phyloP scores from a whole-genome alignment of 2,888 invertebrate species.

The Drosophila ochracea region DNA sequence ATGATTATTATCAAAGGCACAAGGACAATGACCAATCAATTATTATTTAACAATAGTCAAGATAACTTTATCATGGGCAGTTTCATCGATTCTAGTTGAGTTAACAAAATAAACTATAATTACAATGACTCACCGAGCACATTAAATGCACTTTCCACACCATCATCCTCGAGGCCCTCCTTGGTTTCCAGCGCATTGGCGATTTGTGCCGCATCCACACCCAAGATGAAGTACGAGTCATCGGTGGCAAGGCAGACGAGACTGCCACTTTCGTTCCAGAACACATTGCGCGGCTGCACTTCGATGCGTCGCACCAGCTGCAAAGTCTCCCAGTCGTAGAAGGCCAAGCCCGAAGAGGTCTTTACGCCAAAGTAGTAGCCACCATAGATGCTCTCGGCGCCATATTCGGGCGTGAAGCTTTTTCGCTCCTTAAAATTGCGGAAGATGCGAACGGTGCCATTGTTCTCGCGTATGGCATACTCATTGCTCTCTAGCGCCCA shows the following conservation, averaged over 20 bases:
- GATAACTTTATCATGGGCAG: neutral
- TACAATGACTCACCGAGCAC: constrained; percentile 86
- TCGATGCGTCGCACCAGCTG: constrained; percentile 97
- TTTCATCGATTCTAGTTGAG: neutral
- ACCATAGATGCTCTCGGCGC: constrained; percentile 98
- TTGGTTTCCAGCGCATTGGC: constrained; percentile 91
- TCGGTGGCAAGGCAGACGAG: constrained; percentile 97
- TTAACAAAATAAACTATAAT: neutral
- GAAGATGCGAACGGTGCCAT: constrained; percentile 96
- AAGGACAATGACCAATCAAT: neutral
- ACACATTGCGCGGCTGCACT: constrained; percentile 96
- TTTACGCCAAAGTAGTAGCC: constrained; percentile 96
- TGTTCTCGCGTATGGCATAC: constrained; percentile 94
- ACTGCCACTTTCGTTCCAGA: constrained; percentile 98
- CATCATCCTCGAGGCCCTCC: constrained; percentile 93
- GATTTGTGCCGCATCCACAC: constrained; percentile 94
- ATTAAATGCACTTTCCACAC: constrained; percentile 98
- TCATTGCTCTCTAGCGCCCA: constrained; percentile 99
- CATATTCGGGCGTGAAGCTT: constrained; percentile 97
- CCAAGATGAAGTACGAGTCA: constrained; percentile 97
- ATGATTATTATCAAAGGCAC: neutral
- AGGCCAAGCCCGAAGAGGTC: constrained; percentile 95
- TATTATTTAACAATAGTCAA: neutral
- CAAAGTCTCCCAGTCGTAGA: constrained; percentile 99
- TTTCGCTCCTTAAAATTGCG: constrained; percentile 99